These are phyloP conservation scores for Drosophila pectinifera DNA, from an alignment of 1,140 invertebrate genomes.

Conservation along the genomic window DNA sequence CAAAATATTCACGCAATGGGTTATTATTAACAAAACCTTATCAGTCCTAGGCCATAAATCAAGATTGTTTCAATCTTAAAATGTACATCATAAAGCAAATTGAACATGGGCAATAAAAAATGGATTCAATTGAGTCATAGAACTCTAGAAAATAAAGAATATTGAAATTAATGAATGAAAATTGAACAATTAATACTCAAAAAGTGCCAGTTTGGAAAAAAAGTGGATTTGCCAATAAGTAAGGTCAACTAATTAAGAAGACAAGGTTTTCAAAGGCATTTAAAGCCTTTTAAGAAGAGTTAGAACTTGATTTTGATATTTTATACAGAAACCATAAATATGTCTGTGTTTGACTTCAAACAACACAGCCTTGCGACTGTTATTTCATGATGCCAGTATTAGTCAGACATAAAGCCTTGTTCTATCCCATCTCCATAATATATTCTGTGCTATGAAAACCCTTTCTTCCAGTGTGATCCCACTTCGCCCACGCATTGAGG, in stretches of 20 bases:
- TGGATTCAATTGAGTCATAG: neutral
- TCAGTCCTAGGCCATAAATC: neutral
- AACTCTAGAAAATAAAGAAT: neutral
- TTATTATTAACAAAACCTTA: neutral
- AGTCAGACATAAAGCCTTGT: neutral
- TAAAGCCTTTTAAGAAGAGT: no score
- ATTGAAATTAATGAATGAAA: no score
- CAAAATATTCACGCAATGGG: neutral
- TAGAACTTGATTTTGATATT: no score
- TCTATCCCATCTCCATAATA: slow-evolving; percentile 1
- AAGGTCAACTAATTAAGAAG: no score
- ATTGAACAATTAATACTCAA: neutral
- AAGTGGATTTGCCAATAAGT: no score
- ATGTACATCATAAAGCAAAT: neutral
- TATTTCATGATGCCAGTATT: neutral
- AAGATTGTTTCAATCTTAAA: neutral
- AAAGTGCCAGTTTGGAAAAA: no score
- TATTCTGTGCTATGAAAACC: neutral
- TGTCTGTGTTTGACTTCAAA: no score
- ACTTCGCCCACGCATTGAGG: slow-evolving; percentile 33
- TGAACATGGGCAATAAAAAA: neutral
- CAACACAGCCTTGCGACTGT: no score
- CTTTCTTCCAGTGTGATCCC: slow-evolving; percentile 23
- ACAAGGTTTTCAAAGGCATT: no score
- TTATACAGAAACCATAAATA: neutral